These are phyloP conservation scores for Chiroxiphia lanceolata DNA, from an alignment of 2,797 vertebrate genomes.

Conservation along the genomic window DNA sequence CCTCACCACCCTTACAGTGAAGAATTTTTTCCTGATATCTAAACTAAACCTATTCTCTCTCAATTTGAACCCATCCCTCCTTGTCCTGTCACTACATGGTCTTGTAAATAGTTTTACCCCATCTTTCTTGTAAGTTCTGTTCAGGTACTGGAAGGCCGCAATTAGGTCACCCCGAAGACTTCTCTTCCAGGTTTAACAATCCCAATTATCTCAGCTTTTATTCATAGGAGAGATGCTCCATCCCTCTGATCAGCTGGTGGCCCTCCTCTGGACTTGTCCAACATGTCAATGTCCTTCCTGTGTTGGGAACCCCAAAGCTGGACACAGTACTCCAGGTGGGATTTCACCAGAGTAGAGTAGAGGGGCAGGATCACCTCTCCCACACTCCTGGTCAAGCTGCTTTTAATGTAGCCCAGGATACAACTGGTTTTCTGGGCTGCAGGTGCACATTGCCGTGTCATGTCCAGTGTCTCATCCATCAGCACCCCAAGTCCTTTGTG, in stretches of 20 bases:
- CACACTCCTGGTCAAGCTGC: accelerated
- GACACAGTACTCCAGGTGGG: accelerated
- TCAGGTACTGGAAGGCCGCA: not conserved
- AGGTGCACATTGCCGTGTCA: accelerated
- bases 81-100: not conserved
- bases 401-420: not conserved
- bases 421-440: accelerated
- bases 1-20: not conserved
- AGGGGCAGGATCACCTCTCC: not conserved
- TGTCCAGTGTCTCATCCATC: not conserved
- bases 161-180: not conserved
- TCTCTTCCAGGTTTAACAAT: not conserved
- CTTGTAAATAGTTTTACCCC: not conserved
- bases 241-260: not conserved
- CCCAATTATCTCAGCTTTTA: not conserved
- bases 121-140: not conserved
- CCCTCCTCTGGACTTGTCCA: not conserved
- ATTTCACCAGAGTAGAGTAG: not conserved
- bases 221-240: not conserved
- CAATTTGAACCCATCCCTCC: not conserved
- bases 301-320: not conserved
- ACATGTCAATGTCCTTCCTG: accelerated
- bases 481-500: not conserved
- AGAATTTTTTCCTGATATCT: not conserved
- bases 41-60: not conserved